phyloP scores from a whole-genome alignment of 2,888 invertebrate genomes.

The Furcula furcula region DNA sequence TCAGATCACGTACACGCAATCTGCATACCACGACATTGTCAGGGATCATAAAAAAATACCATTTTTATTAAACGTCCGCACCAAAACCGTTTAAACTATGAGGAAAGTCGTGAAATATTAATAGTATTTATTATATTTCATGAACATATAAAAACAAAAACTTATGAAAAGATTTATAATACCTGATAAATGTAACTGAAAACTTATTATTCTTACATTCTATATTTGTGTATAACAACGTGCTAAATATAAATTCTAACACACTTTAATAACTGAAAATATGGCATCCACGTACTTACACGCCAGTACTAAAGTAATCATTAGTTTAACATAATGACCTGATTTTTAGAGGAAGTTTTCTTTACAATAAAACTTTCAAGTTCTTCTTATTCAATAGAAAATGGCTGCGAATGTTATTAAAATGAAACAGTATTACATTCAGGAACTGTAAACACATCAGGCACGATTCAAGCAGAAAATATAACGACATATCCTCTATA shows the following conservation, averaged over 20 bases:
- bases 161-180: too few species aligned
- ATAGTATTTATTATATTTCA: too few species aligned
- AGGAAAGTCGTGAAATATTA: too few species aligned
- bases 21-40: conserved; percentile 60
- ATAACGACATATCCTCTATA: conserved; percentile 45
- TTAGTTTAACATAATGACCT: not conserved
- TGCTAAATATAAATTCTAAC: too few species aligned
- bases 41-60: conserved; percentile 50
- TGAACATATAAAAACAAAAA: too few species aligned
- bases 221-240: too few species aligned
- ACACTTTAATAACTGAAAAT: too few species aligned
- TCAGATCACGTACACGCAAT: conserved; percentile 74
- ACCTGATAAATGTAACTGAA: too few species aligned
- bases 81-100: too few species aligned
- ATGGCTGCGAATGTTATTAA: conserved; percentile 5
- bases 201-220: too few species aligned
- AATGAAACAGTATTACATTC: not conserved
- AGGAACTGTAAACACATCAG: not conserved
- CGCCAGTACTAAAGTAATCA: not conserved
- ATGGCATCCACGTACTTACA: too few species aligned
- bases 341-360: not conserved
- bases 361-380: too few species aligned
- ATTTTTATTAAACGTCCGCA: conserved; percentile 35
- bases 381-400: not conserved
- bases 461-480: conserved; percentile 26